Evolutionary conservation across 2,113 vertebrate genomes (phyloP), one percentile per base, ranked within the genome.

Genomic region (Orcinus orca): DNA sequence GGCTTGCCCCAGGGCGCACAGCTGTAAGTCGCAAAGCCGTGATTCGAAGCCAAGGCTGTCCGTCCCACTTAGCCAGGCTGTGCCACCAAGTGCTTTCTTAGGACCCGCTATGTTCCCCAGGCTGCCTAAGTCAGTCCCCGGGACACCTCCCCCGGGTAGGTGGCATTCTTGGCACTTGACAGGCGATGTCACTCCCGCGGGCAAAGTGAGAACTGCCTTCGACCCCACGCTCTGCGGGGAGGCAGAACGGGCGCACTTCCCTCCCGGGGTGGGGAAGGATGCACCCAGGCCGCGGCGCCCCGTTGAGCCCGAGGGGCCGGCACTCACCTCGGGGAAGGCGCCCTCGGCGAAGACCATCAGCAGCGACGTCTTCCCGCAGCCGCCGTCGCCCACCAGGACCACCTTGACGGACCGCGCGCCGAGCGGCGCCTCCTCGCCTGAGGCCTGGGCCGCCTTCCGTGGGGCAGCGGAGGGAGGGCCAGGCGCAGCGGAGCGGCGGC

Each of bases 311-410:
- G 82, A 7, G 65, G 83, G 79, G 11, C 44, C 3, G 71, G 47
- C 87, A 91, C 97, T 89, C 93, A 97, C 99, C 98, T 98, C 97
- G 36, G 98, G 98, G 95, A 99, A 99, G 81, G 95, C 86, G 18
- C 98, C 98, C 0, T 31, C 83, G 70, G 98, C 97, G 7, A 99
- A 99, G 84, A 98, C 97, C 98, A 98, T 70, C 94, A 99, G 98
- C 97, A 99, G 97, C 0, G 98, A 98, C 1, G 98, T 99, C 97
- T 99, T 98, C 95, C 99, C 98, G 93, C 99, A 98, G 96, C 98
- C 98, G 8, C 99, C 98, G n/a, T 99, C 99, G 81, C 98, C 98
- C 44, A 98, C 98, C 14, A 98, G 23, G 68, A 99, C 98, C 23
- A 90, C 98, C 94, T 99, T 99, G 89, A 98, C 62, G 10, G 95